Percentiles rank a stretch among this genome's conserved stretches.
phyloP scores from a whole-genome alignment of 2,113 vertebrate species.

The Anseranas semipalmata region DNA sequence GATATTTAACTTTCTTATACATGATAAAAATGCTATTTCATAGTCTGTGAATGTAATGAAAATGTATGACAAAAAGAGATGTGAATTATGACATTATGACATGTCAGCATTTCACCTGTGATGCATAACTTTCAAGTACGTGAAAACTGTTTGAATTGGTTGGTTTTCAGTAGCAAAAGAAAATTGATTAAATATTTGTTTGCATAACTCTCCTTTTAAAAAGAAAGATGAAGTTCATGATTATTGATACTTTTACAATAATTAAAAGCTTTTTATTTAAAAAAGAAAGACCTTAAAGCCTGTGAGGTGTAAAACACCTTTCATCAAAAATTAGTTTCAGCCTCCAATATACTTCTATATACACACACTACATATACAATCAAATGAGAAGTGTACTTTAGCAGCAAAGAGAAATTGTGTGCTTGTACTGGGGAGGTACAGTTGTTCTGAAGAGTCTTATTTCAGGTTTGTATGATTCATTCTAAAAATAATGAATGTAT shows the following conservation, averaged over 20 bases:
- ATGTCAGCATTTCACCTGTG: background rate
- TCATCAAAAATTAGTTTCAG: background rate
- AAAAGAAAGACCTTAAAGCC: background rate
- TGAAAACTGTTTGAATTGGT: background rate
- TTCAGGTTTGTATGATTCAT: background rate
- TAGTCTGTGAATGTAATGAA: background rate
- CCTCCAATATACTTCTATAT: background rate
- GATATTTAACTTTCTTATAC: background rate
- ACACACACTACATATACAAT: background rate
- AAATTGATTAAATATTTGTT: background rate
- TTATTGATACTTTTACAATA: background rate
- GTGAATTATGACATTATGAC: background rate
- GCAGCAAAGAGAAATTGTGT: background rate
- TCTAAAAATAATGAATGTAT: background rate
- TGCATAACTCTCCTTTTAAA: background rate
- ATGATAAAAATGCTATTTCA: background rate
- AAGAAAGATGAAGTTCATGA: background rate
- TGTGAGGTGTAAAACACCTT: background rate
- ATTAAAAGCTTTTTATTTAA: background rate
- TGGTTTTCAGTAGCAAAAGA: background rate
- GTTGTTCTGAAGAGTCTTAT: background rate
- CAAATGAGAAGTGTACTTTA: background rate
- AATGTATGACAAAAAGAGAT: background rate
- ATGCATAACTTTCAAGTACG: background rate
- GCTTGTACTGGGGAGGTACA: background rate